Evolutionary conservation across 2,113 vertebrate species (phyloP).

Genomic region (Oceanodroma tethys): DNA sequence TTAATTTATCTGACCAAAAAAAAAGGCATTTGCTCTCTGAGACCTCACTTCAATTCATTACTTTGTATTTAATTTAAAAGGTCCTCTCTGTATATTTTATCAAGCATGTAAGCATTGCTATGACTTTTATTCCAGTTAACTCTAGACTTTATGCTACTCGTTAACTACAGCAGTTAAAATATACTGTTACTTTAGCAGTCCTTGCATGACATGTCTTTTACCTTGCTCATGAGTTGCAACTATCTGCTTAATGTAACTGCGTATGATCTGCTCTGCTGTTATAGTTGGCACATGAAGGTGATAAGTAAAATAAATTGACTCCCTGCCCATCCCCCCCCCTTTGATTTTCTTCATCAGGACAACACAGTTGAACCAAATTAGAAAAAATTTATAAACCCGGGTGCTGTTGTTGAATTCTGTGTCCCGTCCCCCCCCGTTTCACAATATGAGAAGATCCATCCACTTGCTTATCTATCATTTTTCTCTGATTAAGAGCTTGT

Average conservation of each 20-base stretch:
- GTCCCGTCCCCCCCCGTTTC: neutral
- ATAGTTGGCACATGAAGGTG: neutral
- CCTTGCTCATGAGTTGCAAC: neutral
- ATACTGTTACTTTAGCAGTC: neutral
- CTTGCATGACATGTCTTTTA: neutral
- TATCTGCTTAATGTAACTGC: neutral
- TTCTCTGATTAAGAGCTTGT: neutral
- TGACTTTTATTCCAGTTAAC: neutral
- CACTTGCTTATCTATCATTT: neutral
- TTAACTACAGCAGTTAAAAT: constrained; percentile 7
- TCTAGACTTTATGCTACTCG: neutral
- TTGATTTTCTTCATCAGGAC: neutral
- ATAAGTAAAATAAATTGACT: neutral
- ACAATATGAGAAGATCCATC: neutral
- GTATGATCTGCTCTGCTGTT: neutral
- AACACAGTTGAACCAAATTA: neutral
- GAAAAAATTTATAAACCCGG: neutral
- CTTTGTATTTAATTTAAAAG: neutral
- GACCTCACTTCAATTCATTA: neutral
- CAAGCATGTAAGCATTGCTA: neutral
- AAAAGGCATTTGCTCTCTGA: neutral
- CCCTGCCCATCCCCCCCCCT: accelerated
- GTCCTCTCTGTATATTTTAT: neutral
- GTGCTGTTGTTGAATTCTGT: neutral
- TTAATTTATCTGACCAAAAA: neutral